Conservation (phyloP, 2,888 invertebrate species). For the Epinotia brunnichana region DNA sequence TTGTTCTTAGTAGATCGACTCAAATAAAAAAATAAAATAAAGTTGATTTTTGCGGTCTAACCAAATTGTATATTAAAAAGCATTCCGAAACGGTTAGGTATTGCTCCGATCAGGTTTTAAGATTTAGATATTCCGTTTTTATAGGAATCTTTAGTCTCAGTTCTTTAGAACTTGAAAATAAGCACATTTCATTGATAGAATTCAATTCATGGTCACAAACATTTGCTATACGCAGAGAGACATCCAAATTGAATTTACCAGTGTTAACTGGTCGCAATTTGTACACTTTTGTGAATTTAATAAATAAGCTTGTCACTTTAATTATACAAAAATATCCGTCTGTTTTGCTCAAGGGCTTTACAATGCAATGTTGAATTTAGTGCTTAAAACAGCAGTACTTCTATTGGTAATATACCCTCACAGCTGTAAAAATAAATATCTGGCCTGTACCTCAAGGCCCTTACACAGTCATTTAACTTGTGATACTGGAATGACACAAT, state of each 20-base stretch:
- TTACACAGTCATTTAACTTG: no score
- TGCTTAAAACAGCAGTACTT: slow-evolving; percentile 3
- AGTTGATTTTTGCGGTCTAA: background rate
- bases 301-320: slow-evolving; percentile 21
- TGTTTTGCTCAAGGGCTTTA: slow-evolving; percentile 30
- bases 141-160: background rate
- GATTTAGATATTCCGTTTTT: background rate
- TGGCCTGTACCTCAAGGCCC: background rate
- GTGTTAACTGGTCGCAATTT: background rate
- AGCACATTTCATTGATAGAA: no score
- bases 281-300: slow-evolving; percentile 16
- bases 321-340: slow-evolving; percentile 29
- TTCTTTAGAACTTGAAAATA: background rate
- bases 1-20: background rate
- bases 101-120: background rate
- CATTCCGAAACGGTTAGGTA: background rate
- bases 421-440: background rate
- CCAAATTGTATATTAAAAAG: background rate
- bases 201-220: background rate
- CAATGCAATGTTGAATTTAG: slow-evolving; percentile 20
- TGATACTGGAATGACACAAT: no score
- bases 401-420: slow-evolving; percentile 6
- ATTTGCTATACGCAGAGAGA: slow-evolving; percentile 16
- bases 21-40: background rate
- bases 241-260: slow-evolving; percentile 7